A percentile compares a stretch with the other conserved stretches of the same genome.
phyloP scores from a whole-genome alignment of 2,113 vertebrate species.

The Rhabdornis inornatus region DNA sequence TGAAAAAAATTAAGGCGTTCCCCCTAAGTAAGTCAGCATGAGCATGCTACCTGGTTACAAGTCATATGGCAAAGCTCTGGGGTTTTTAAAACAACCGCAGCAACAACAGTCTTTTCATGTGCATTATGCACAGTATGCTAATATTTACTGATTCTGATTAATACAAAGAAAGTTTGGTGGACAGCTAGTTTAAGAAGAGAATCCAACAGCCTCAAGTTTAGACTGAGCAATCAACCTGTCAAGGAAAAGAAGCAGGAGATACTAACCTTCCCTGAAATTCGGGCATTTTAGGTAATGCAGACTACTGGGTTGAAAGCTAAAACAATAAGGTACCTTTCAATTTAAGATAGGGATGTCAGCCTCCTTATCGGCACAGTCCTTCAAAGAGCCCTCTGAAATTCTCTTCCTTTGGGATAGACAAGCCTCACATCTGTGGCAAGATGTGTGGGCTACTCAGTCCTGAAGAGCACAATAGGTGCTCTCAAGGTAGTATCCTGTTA shows the following conservation, averaged over 20 bases:
- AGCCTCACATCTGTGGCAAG: background rate
- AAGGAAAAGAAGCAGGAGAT: background rate
- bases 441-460: background rate
- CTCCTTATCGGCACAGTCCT: constrained; percentile 19
- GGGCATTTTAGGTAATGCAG: background rate
- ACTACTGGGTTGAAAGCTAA: constrained; percentile 6
- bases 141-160: background rate
- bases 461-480: background rate
- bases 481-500: background rate
- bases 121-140: background rate
- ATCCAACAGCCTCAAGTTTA: background rate
- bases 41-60: background rate
- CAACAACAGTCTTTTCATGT: background rate
- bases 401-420: background rate
- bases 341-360: constrained; percentile 22
- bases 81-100: background rate
- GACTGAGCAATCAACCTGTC: background rate
- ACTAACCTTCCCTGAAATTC: background rate
- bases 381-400: constrained; percentile 2
- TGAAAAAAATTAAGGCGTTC: background rate
- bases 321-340: constrained; percentile 15
- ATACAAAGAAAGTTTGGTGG: background rate
- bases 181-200: background rate
- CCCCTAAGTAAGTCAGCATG: background rate
- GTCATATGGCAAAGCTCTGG: background rate